Conservation (phyloP, 2,888 invertebrate genomes). For the Eurytoma adleriae region DNA sequence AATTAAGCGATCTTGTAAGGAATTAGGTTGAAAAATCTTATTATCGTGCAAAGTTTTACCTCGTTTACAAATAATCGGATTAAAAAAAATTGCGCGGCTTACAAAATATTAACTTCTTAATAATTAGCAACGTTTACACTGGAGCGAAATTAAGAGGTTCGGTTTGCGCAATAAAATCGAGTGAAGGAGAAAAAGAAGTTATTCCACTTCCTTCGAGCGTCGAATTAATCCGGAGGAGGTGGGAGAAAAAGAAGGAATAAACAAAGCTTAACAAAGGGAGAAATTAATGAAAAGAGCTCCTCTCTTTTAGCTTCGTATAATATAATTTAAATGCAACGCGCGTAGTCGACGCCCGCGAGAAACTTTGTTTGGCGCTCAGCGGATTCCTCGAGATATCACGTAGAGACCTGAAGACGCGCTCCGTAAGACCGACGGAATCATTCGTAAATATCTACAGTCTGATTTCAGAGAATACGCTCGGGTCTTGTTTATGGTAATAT, state of each 20-base stretch:
- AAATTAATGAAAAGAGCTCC: conserved; percentile 43
- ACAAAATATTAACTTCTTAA: not conserved
- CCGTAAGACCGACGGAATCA: not conserved
- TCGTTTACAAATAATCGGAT: no score
- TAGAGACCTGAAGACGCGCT: not conserved
- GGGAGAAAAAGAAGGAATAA: conserved; percentile 13
- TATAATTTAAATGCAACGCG: conserved; percentile 35
- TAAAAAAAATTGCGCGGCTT: not conserved
- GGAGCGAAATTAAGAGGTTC: not conserved
- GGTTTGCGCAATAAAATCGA: not conserved
- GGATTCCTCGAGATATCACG: conserved; percentile 22
- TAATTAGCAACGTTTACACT: not conserved
- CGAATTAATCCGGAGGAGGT: not conserved
- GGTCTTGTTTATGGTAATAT: no score
- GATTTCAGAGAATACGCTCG: no score
- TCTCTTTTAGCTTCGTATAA: not conserved
- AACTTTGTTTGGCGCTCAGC: not conserved
- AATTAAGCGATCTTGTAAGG: no score
- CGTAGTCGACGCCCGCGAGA: not conserved
- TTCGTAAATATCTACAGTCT: not conserved
- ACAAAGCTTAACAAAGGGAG: conserved; percentile 42
- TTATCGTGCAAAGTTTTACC: no score
- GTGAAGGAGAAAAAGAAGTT: not conserved
- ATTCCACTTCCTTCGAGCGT: not conserved
- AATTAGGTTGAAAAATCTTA: no score